phyloP scores from a whole-genome alignment of 2,113 vertebrate species.

The Ceuthmochares aereus region DNA sequence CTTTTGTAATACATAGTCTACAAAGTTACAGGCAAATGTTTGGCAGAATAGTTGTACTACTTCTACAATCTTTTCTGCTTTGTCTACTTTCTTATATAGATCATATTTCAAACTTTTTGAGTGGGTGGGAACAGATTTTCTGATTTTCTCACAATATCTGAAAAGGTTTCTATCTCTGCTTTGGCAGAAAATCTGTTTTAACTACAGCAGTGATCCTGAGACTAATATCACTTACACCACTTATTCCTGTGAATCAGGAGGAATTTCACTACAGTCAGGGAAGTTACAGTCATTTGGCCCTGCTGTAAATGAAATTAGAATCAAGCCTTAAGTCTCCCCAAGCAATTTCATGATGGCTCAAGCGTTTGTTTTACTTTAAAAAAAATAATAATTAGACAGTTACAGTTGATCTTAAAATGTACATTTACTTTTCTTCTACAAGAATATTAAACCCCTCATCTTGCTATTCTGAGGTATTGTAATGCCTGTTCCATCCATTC shows the following conservation, averaged over 20 bases:
- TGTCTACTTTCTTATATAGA: conserved; percentile 18
- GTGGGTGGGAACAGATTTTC: conserved; percentile 52
- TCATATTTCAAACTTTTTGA: conserved; percentile 48
- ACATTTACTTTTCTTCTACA: conserved; percentile 18
- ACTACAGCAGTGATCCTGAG: not conserved
- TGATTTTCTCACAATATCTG: conserved; percentile 58
- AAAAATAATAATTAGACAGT: conserved; percentile 1
- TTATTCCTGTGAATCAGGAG: not conserved
- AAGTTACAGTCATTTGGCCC: conserved; percentile 25
- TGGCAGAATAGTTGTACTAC: conserved; percentile 15
- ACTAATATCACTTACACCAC: not conserved
- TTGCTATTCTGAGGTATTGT: conserved; percentile 21
- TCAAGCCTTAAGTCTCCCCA: conserved; percentile 60
- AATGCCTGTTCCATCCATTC: conserved; percentile 45
- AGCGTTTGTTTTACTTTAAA: conserved; percentile 44
- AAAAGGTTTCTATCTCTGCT: conserved; percentile 60
- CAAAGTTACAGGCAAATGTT: conserved; percentile 16
- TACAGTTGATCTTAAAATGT: conserved; percentile 39
- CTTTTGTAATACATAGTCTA: conserved; percentile 35
- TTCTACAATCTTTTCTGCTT: conserved; percentile 14
- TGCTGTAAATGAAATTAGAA: conserved; percentile 36
- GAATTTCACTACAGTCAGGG: conserved; percentile 25
- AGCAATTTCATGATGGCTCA: conserved; percentile 44
- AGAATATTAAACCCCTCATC: not conserved
- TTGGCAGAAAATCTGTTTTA: conserved; percentile 62